phyloP scores from a whole-genome alignment of 37 sponge, comb jelly and placozoan species.

The Chondrosia reniformis region DNA sequence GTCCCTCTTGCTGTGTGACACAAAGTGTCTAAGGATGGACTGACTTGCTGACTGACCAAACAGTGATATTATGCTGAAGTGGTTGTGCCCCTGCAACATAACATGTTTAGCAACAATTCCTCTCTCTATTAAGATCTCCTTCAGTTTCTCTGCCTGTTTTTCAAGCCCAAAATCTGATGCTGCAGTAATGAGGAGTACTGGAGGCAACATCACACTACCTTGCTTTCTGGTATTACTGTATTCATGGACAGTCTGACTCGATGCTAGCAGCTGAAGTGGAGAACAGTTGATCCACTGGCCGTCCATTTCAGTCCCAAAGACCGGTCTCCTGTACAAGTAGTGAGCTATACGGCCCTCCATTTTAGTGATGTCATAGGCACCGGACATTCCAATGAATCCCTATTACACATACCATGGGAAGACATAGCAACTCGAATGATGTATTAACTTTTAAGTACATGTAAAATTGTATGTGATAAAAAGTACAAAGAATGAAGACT shows the following conservation, averaged over 20 bases:
- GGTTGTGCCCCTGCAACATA: background rate
- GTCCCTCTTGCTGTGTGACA: background rate
- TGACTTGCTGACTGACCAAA: background rate
- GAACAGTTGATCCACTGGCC: background rate
- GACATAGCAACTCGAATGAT: too few relatives aligned
- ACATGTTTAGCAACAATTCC: background rate
- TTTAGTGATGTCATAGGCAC: constrained; percentile 19
- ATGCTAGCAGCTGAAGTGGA: background rate
- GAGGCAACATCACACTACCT: background rate
- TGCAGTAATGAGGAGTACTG: constrained; percentile 1
- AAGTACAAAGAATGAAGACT: too few relatives aligned
- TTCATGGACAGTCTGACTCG: too few relatives aligned
- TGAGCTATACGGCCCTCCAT: background rate
- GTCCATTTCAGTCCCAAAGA: background rate
- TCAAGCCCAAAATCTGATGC: constrained; percentile 2
- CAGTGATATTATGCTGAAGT: constrained; percentile 1
- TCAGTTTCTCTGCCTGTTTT: background rate
- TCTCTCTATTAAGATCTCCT: background rate
- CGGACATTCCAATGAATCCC: constrained; percentile 9
- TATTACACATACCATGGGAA: too few relatives aligned
- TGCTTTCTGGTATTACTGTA: background rate
- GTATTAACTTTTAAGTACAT: too few relatives aligned
- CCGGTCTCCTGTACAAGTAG: constrained; percentile 10
- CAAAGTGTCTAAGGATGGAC: background rate
- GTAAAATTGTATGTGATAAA: too few relatives aligned